Conservation (phyloP, 2,797 vertebrate genomes). For the Zalophus californianus region DNA sequence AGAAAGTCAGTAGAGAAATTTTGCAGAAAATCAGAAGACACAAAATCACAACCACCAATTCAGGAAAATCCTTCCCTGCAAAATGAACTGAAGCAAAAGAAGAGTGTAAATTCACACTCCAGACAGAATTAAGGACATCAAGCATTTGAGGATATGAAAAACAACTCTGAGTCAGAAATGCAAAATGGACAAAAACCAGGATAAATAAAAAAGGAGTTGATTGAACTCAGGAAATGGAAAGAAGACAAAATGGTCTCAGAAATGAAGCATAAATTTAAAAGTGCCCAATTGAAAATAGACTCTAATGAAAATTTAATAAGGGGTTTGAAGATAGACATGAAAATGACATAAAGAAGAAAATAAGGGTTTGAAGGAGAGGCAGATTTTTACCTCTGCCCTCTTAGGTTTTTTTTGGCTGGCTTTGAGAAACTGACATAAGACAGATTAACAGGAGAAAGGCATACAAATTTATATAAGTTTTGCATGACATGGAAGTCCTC, state of each 20-base stretch:
- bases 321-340: neutral
- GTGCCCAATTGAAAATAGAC: constrained; percentile 12
- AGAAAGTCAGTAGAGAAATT: neutral
- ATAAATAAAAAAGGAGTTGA: neutral
- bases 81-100: neutral
- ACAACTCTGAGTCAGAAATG: neutral
- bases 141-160: constrained; percentile 35
- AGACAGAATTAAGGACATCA: neutral
- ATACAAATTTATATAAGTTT: neutral
- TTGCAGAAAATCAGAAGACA: neutral
- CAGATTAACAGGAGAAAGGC: neutral
- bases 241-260: neutral
- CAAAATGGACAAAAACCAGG: neutral
- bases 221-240: constrained; percentile 8
- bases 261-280: constrained; percentile 24
- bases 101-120: neutral
- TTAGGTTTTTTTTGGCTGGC: neutral
- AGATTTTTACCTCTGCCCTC: neutral
- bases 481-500: neutral
- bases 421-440: neutral
- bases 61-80: neutral
- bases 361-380: neutral
- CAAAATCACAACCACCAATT: neutral
- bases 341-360: neutral
- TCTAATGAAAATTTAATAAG: constrained; percentile 9